These are phyloP conservation scores for Nyctibius grandis DNA, from an alignment of 2,797 vertebrate genomes.

Conservation along the genomic window DNA sequence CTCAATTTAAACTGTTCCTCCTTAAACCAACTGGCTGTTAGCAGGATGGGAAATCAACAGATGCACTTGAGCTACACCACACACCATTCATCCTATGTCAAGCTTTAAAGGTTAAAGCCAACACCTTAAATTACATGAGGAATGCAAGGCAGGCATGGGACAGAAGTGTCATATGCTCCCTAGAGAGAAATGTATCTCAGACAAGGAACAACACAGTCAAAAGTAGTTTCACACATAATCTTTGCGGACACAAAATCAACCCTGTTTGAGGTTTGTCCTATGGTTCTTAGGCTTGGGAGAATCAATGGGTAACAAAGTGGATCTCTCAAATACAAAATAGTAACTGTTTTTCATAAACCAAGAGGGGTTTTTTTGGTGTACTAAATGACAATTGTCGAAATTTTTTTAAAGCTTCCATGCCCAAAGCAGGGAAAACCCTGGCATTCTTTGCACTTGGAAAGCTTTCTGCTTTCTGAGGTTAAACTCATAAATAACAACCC, in stretches of 20 bases:
- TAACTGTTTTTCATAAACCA: neutral
- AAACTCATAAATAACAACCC: neutral
- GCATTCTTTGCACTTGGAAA: neutral
- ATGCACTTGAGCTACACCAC: neutral
- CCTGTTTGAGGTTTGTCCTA: neutral
- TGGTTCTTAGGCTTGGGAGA: neutral
- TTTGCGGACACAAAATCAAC: constrained; percentile 1
- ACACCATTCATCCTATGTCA: neutral
- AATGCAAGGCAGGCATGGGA: neutral
- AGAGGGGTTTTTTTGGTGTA: neutral
- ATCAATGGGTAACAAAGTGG: neutral
- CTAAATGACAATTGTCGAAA: neutral
- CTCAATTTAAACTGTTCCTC: neutral
- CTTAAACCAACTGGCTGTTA: neutral
- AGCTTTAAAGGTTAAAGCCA: constrained; percentile 30
- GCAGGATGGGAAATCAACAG: neutral
- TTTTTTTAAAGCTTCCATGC: neutral
- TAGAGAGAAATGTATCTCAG: constrained; percentile 3
- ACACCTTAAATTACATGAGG: neutral
- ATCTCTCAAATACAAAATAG: neutral
- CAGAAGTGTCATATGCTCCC: neutral
- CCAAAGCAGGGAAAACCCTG: neutral
- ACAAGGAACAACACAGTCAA: neutral
- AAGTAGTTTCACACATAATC: constrained; percentile 13
- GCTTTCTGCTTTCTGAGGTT: neutral